Evolutionary conservation across 2,113 vertebrate species (phyloP), one percentile per base, ranked within the genome.

Genomic region (Grallaria varia): DNA sequence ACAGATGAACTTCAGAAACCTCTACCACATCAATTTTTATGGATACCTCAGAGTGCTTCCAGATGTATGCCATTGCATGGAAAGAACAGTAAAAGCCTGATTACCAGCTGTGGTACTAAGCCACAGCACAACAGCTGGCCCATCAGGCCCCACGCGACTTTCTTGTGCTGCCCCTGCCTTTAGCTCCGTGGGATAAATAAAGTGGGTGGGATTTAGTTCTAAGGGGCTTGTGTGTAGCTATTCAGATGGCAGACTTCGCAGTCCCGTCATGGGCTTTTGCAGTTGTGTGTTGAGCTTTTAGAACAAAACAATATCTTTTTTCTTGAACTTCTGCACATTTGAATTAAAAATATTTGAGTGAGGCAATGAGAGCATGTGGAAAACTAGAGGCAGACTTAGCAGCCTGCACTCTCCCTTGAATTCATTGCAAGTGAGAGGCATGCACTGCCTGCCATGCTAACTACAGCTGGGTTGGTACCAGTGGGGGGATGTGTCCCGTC

Each of bases 341-440:
- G 24, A 55, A 4, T 79, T 89, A 10, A 73, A 67, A 76, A 39
- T 83, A 44, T 53, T 73, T 86, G 49, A 55, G 52, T 0, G 0
- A 84, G 59, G 58, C 0, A 2, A 8, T 2, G 1, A 33, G 40
- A 81, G 47, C 73, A 63, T 0, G 1, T 3, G 31, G 10, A n/a
- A 64, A 74, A 49, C 0, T 66, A 40, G 11, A 45, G 28, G 28
- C 15, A 66, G 13, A 35, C 33, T 77, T 82, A 27, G 45, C 20
- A 22, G 40, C 17, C 33, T 67, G 14, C 40, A 12, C 31, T 83
- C 40, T 45, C 33, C 12, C 16, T 44, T 50, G 53, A 77, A 44
- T 60, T 55, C 23, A 10, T 18, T 66, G 35, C 59, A 53, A 40
- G 39, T 30, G 22, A 31, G 72, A 77, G 23, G 40, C 9, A 1